A percentile compares a stretch with the other conserved stretches of the same genome.
Conservation (phyloP, 2,888 invertebrate genomes). For the Nemurella pictetii region DNA sequence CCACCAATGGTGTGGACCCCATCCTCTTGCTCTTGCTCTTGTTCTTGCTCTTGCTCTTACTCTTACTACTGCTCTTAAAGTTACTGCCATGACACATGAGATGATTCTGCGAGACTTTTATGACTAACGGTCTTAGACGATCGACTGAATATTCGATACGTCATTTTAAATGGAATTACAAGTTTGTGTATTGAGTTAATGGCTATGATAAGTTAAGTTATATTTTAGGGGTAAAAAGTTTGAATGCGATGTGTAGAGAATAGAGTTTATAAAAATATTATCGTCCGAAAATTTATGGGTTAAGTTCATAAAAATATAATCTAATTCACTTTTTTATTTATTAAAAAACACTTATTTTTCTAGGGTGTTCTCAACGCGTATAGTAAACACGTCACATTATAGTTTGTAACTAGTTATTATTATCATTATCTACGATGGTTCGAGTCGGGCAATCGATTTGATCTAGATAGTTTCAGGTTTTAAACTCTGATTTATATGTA, state of each 20-base stretch:
- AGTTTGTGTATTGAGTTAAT: not conserved
- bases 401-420: not conserved
- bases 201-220: not conserved
- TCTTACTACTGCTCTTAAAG: too few species aligned
- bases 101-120: too few species aligned
- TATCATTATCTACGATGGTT: not conserved
- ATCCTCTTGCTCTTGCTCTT: too few species aligned
- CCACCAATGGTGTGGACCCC: too few species aligned
- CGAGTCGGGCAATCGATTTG: not conserved
- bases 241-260: too few species aligned
- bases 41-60: not conserved
- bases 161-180: not conserved
- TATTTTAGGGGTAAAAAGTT: not conserved
- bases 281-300: too few species aligned
- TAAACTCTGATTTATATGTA: not conserved
- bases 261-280: too few species aligned
- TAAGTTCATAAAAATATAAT: too few species aligned
- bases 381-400: not conserved
- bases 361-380: not conserved
- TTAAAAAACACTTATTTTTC: too few species aligned
- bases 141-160: not conserved
- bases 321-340: too few species aligned
- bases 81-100: too few species aligned
- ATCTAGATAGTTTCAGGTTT: not conserved
- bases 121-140: not conserved